Evolutionary conservation across 2,888 invertebrate species (phyloP).

Genomic region (Oxytorus armatus): DNA sequence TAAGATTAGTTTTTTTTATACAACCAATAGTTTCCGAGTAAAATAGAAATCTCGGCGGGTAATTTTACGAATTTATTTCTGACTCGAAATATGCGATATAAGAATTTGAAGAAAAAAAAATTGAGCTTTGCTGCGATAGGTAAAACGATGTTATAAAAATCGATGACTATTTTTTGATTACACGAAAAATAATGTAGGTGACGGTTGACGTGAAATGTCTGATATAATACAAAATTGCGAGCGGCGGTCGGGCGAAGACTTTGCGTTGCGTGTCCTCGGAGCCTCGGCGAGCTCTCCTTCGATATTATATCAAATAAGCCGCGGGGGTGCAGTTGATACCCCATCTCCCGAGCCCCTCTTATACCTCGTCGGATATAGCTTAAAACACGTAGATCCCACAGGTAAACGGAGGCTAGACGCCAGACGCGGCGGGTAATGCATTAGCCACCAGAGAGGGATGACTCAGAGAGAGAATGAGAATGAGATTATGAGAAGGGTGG

Average conservation of each 20-base stretch:
- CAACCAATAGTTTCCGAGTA: too few species aligned
- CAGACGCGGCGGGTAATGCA: conserved; percentile 1
- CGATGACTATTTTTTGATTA: too few species aligned
- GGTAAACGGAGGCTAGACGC: neutral
- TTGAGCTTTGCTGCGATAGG: too few species aligned
- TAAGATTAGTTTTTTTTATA: too few species aligned
- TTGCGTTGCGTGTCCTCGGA: conserved; percentile 27
- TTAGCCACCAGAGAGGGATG: neutral
- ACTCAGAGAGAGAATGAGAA: neutral
- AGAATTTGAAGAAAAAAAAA: too few species aligned
- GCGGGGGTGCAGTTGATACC: conserved; percentile 20
- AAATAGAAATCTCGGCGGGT: too few species aligned
- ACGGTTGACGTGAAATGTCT: too few species aligned
- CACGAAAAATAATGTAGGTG: too few species aligned
- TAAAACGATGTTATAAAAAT: too few species aligned
- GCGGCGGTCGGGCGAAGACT: conserved; percentile 1
- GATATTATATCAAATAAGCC: conserved; percentile 48
- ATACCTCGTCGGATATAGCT: neutral
- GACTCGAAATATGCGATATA: too few species aligned
- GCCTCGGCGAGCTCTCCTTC: conserved; percentile 1
- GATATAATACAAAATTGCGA: neutral
- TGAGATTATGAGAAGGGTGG: too few species aligned
- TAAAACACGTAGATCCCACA: neutral
- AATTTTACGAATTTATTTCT: too few species aligned
- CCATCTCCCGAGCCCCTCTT: conserved; percentile 18